Evolutionary conservation across 2,888 invertebrate species (phyloP).

Genomic region (Aporophyla nigra): DNA sequence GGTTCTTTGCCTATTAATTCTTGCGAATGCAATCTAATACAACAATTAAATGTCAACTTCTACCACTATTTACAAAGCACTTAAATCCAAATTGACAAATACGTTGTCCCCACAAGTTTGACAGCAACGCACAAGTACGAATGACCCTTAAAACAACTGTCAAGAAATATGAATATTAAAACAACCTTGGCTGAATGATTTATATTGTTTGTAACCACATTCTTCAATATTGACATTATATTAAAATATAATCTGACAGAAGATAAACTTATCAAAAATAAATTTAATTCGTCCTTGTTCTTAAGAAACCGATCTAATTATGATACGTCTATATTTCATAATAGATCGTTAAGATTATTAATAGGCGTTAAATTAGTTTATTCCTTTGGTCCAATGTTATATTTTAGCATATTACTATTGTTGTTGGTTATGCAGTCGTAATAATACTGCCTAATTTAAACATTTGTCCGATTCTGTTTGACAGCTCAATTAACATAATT

Average conservation of each 20-base stretch:
- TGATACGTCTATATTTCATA: constrained; percentile 40
- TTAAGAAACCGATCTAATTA: constrained; percentile 42
- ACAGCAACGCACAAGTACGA: constrained; percentile 29
- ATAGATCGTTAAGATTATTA: constrained; percentile 30
- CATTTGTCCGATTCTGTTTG: constrained; percentile 3
- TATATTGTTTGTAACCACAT: constrained; percentile 72
- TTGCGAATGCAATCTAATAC: neutral
- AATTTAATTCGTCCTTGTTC: constrained; percentile 51
- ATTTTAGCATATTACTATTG: constrained; percentile 8
- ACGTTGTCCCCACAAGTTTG: constrained; percentile 17
- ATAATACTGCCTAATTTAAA: constrained; percentile 8
- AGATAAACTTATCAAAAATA: constrained; percentile 63
- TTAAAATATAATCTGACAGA: constrained; percentile 72
- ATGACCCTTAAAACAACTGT: constrained; percentile 22
- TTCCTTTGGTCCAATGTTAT: constrained; percentile 1
- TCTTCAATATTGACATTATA: constrained; percentile 64
- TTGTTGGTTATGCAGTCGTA: constrained; percentile 2
- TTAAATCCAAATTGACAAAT: constrained; percentile 22
- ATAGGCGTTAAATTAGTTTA: constrained; percentile 35
- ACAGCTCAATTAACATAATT: constrained; percentile 32
- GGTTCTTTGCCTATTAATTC: neutral
- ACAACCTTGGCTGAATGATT: constrained; percentile 72
- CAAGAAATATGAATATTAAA: constrained; percentile 72
- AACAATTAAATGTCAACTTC: constrained; percentile 28
- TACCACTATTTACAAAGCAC: neutral